phyloP scores from a whole-genome alignment of 1,140 invertebrate species.

The Neodiprion lecontei region DNA sequence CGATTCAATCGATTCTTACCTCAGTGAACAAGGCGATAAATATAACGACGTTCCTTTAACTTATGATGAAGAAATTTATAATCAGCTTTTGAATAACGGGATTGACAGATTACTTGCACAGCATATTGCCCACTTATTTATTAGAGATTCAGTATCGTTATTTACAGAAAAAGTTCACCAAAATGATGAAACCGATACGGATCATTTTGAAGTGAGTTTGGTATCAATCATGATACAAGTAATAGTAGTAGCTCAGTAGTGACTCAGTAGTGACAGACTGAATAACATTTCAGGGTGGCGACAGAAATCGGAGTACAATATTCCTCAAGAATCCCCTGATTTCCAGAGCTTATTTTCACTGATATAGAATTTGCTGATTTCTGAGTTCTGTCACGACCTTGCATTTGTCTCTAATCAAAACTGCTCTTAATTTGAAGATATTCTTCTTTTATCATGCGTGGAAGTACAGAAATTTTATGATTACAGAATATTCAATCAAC shows the following conservation, averaged over 20 bases:
- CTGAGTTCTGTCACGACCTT: conserved; percentile 19
- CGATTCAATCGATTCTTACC: conserved; percentile 97
- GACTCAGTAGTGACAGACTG: too few species aligned
- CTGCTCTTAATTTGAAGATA: too few species aligned
- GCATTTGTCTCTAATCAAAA: too few species aligned
- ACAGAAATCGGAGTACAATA: too few species aligned
- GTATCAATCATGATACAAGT: not conserved
- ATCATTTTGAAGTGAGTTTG: conserved; percentile 93
- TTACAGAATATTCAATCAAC: conserved; percentile 98
- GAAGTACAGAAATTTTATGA: not conserved
- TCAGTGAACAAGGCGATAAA: conserved; percentile 84
- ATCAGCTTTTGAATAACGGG: conserved; percentile 82
- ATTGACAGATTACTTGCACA: conserved; percentile 91
- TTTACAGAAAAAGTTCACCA: conserved; percentile 97
- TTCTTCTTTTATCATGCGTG: too few species aligned
- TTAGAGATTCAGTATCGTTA: conserved; percentile 94
- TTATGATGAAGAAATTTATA: conserved; percentile 85
- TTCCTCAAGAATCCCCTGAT: too few species aligned
- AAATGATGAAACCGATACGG: conserved; percentile 92
- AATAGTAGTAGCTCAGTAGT: too few species aligned
- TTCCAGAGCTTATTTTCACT: not conserved
- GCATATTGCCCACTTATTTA: conserved; percentile 98
- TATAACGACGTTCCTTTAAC: conserved; percentile 93
- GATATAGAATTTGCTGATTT: conserved; percentile 16
- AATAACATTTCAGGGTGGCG: too few species aligned